Evolutionary conservation across 2,113 vertebrate genomes (phyloP).

Genomic region (Notiomystis cincta): DNA sequence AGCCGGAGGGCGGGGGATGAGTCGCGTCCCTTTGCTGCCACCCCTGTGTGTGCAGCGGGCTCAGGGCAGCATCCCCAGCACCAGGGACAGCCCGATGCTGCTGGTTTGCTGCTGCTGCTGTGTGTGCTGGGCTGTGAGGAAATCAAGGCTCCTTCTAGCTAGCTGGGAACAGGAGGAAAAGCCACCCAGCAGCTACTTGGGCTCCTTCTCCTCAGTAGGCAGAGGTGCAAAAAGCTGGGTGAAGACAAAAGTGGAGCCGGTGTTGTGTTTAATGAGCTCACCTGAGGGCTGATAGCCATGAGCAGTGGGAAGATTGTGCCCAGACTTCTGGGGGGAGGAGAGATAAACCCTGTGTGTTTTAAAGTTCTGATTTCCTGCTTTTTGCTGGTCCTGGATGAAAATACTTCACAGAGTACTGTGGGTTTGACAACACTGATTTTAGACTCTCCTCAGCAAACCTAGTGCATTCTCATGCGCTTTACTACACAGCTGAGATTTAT

Average conservation of each 20-base stretch:
- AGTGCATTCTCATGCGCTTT: neutral
- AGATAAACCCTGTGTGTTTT: neutral
- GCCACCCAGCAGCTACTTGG: neutral
- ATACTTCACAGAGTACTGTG: neutral
- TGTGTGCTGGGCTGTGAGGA: neutral
- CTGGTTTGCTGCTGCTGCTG: fast-evolving
- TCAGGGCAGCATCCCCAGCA: neutral
- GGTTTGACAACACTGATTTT: neutral
- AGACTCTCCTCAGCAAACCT: neutral
- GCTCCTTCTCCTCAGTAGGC: neutral
- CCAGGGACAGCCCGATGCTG: neutral
- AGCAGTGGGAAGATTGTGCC: fast-evolving
- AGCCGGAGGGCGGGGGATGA: neutral
- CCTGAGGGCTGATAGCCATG: neutral
- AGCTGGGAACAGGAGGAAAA: neutral
- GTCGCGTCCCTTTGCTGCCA: fast-evolving
- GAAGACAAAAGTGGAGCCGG: neutral
- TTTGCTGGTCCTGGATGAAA: neutral
- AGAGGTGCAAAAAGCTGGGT: neutral
- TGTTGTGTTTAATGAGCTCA: neutral
- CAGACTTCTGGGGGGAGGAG: neutral
- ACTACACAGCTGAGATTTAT: neutral
- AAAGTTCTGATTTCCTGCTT: neutral
- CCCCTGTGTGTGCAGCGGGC: fast-evolving
- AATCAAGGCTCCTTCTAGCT: neutral